These are phyloP conservation scores for Eupithecia exiguata DNA, from an alignment of 2,888 invertebrate genomes.

Conservation along the genomic window DNA sequence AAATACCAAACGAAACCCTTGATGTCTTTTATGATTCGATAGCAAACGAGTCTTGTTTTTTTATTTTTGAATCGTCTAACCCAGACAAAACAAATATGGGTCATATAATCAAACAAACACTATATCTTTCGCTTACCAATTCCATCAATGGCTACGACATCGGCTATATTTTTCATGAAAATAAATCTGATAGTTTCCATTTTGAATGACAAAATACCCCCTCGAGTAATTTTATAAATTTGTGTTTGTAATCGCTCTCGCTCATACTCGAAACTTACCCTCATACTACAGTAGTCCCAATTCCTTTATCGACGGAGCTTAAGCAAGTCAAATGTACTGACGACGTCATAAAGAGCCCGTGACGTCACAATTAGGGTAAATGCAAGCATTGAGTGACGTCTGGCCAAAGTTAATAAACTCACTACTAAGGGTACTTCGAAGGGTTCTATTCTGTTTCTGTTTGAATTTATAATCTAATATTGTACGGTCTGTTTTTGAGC, in stretches of 20 bases:
- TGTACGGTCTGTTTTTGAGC: conserved; percentile 4
- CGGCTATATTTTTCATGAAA: neutral
- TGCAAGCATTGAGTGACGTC: conserved; percentile 55
- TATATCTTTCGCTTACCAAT: neutral
- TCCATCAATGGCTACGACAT: neutral
- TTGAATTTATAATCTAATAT: conserved; percentile 25
- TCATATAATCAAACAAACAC: neutral
- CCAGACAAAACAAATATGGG: neutral
- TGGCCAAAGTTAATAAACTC: conserved; percentile 22
- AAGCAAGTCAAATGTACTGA: conserved; percentile 54
- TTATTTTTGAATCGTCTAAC: neutral
- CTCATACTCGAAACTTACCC: conserved; percentile 33
- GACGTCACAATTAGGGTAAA: conserved; percentile 66
- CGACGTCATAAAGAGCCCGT: conserved; percentile 58
- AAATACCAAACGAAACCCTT: neutral
- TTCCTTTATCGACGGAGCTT: conserved; percentile 61
- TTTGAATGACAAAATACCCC: neutral
- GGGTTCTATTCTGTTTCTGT: conserved; percentile 21
- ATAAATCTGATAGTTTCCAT: neutral
- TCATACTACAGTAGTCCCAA: conserved; percentile 49
- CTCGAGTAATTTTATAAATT: neutral
- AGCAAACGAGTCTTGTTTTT: neutral
- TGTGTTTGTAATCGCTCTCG: conserved; percentile 34
- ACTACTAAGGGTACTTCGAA: conserved; percentile 17
- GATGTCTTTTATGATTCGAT: neutral